phyloP scores from a whole-genome alignment of 2,888 invertebrate species.

The Brachyopa scutellaris region DNA sequence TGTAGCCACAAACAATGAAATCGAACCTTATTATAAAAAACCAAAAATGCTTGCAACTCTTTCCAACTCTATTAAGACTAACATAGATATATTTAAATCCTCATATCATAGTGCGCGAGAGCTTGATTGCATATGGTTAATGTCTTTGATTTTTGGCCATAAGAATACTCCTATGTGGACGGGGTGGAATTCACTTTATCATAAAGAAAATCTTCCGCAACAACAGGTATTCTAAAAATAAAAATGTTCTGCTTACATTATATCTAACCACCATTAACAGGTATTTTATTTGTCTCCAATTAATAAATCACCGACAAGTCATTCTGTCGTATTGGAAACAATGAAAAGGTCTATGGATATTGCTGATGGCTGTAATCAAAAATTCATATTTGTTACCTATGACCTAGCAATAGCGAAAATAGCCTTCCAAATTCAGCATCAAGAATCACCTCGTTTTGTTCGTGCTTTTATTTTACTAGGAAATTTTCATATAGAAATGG shows the following conservation, averaged over 20 bases:
- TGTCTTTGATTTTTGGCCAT: neutral
- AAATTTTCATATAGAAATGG: neutral
- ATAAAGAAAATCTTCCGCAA: conserved; percentile 7
- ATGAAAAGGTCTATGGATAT: conserved; percentile 15
- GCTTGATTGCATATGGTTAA: neutral
- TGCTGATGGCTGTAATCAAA: neutral
- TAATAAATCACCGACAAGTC: conserved; percentile 3
- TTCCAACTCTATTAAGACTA: neutral
- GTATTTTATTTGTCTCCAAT: conserved; percentile 16
- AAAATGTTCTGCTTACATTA: no score
- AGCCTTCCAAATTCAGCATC: conserved; percentile 21
- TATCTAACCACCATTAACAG: neutral
- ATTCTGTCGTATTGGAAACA: conserved; percentile 20
- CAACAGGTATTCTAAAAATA: no score
- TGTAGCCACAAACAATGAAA: neutral
- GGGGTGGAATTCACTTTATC: conserved; percentile 9
- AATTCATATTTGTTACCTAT: conserved; percentile 10
- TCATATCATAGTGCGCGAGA: neutral
- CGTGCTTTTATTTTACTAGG: neutral
- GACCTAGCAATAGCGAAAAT: conserved; percentile 21
- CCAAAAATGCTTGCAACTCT: neutral
- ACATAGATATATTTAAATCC: neutral
- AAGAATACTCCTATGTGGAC: neutral
- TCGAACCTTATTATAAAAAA: neutral
- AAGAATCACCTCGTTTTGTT: neutral